These are phyloP conservation scores for Dufourea novaeangliae DNA, from an alignment of 1,140 invertebrate genomes.

Conservation along the genomic window DNA sequence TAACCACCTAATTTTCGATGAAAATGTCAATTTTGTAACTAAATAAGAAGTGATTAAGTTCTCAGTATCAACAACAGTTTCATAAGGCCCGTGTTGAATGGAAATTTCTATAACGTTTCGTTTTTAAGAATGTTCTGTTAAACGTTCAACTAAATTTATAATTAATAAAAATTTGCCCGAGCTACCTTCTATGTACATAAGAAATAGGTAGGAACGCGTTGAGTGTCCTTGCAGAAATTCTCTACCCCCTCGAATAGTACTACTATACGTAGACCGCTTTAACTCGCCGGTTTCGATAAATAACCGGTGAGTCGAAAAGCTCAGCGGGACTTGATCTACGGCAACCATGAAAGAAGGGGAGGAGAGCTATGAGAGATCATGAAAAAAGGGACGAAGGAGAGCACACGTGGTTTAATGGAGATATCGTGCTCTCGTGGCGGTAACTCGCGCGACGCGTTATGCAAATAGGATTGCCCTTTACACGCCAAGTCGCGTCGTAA, in stretches of 20 bases:
- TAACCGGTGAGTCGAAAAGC: slow-evolving; percentile 70
- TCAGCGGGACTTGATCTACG: slow-evolving; percentile 72
- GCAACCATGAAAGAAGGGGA: slow-evolving; percentile 35
- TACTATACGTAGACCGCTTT: slow-evolving; percentile 46
- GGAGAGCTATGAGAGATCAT: neutral
- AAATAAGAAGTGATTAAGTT: too few relatives aligned
- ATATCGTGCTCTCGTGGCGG: slow-evolving; percentile 69
- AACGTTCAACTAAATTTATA: too few relatives aligned
- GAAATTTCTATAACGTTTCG: too few relatives aligned
- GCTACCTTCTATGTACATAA: too few relatives aligned
- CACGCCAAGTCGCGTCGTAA: slow-evolving; percentile 71
- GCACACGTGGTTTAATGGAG: slow-evolving; percentile 71
- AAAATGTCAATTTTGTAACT: too few relatives aligned
- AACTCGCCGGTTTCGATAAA: slow-evolving; percentile 73
- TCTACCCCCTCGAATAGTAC: neutral
- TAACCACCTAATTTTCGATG: too few relatives aligned
- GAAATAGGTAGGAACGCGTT: neutral
- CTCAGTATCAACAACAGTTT: too few relatives aligned
- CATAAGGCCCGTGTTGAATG: too few relatives aligned
- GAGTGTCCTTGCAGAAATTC: slow-evolving; percentile 4
- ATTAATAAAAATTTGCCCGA: too few relatives aligned
- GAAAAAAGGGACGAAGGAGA: slow-evolving; percentile 23
- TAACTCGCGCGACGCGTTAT: slow-evolving; percentile 73
- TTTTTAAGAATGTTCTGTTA: too few relatives aligned
- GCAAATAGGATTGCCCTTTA: slow-evolving; percentile 77